Percentiles rank a stretch among this genome's conserved stretches.
Conservation (phyloP, 2,797 vertebrate genomes). For the Peromyscus melanophrys region DNA sequence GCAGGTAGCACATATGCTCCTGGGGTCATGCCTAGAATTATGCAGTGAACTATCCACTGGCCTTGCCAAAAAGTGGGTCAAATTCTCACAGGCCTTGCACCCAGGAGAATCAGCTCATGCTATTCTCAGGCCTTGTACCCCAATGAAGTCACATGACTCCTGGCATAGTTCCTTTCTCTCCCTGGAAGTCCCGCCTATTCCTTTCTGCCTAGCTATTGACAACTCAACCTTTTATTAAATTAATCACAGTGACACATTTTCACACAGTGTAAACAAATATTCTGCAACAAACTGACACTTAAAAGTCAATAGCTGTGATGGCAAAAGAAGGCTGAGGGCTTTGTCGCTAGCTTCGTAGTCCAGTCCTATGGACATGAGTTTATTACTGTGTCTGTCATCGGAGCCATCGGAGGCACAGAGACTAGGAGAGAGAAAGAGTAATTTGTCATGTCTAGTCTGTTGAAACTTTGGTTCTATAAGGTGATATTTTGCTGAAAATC, state of each 20-base stretch:
- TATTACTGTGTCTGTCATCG: not conserved
- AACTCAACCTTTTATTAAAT: not conserved
- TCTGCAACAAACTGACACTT: not conserved
- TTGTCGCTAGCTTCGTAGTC: not conserved
- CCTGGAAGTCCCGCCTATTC: not conserved
- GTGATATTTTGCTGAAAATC: not conserved
- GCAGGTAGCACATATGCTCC: too few relatives aligned
- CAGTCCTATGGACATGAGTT: not conserved
- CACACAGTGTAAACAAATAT: not conserved
- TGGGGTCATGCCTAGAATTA: too few relatives aligned
- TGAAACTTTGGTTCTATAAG: not conserved
- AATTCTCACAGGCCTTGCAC: too few relatives aligned
- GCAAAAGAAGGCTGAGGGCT: not conserved
- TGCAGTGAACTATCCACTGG: too few relatives aligned
- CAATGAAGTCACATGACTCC: too few relatives aligned
- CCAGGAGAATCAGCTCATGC: too few relatives aligned
- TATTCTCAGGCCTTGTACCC: too few relatives aligned
- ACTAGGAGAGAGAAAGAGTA: not conserved
- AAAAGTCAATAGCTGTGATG: not conserved
- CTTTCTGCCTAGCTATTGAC: not conserved
- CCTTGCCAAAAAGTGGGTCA: too few relatives aligned
- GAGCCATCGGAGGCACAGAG: fast-evolving
- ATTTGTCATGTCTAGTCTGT: not conserved
- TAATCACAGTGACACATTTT: not conserved
- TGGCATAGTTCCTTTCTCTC: not conserved